Base-by-base conservation (phyloP, 1,140 invertebrate genomes). In the Euglossa dilemma region DNA sequence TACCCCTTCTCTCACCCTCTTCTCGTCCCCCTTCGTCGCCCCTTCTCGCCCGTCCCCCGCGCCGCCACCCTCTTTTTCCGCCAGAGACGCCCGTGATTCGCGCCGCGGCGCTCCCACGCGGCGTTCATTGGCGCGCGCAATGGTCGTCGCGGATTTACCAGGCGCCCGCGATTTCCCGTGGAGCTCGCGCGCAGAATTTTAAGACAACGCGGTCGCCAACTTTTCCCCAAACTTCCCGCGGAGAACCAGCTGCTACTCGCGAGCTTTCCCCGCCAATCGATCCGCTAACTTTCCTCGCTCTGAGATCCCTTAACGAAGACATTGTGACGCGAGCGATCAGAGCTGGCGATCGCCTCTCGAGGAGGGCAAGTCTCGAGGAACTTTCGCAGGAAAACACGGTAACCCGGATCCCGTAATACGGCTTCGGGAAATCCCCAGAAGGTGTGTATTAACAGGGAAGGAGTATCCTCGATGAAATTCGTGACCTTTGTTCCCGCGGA, bases 61-160 rank as follows among this genome's bases (percentile, higher is more conserved):
- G 36, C 4, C 1, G 36, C 20, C 56, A 7, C 20, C 7, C 8
- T n/a, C n/a, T 36, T 52, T 25, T 54, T 57, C 20, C 56, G 5
- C 20, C 2, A 57, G 20, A 6, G 12, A 54, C 12, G 4, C 52
- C 52, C 16, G 12, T 18, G 67, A 64, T 67, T 80, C 71, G 8
- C 25, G 36, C 36, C 36, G n/a, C n/a, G n/a, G n/a, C n/a, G n/a
- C n/a, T n/a, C n/a, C n/a, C n/a, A n/a, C n/a, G n/a, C n/a, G n/a
- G n/a, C n/a, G n/a, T n/a, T n/a, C n/a, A n/a, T n/a, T n/a, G n/a
- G n/a, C 47, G 80, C 88, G 80, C 85, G 83, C 89, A 77, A 85
- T 63, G 79, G 52, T 81, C 54, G 71, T n/a, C 52, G 16, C 66
- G 66, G 81, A 89, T 90, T 88, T 90, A 86, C 85, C 72, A 76